phyloP scores from a whole-genome alignment of 1,140 invertebrate species.

The Fragariocoptes setiger region DNA sequence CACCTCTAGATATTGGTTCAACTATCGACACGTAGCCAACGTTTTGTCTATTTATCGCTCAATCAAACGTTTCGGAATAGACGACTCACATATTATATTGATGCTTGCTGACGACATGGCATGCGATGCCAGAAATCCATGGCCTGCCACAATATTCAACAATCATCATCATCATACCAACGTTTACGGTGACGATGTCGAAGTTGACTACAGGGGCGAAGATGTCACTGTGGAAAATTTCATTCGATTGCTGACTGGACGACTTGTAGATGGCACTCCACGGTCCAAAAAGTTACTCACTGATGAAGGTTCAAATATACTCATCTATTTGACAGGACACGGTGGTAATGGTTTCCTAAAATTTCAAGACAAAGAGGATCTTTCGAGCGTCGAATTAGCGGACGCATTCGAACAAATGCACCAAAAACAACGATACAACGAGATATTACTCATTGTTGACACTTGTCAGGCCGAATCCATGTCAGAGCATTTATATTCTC shows the following conservation, averaged over 20 bases:
- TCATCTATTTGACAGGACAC: constrained; percentile 70
- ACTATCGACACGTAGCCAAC: constrained; percentile 95
- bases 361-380: constrained; percentile 96
- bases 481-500: constrained; percentile 90
- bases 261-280: constrained; percentile 59
- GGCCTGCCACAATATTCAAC: constrained; percentile 90
- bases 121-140: constrained; percentile 83
- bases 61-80: constrained; percentile 84
- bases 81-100: constrained; percentile 27
- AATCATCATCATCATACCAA: constrained; percentile 92
- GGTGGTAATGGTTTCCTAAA: constrained; percentile 96
- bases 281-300: constrained; percentile 76
- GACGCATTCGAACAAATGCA: constrained; percentile 99
- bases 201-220: constrained; percentile 71
- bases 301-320: constrained; percentile 38
- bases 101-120: constrained; percentile 92
- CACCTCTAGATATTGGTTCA: constrained; percentile 96
- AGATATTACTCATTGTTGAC: constrained; percentile 93
- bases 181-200: constrained; percentile 95
- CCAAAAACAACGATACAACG: constrained; percentile 77
- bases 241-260: constrained; percentile 67
- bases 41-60: constrained; percentile 89
- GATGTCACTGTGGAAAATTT: constrained; percentile 92
- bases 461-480: constrained; percentile 97
- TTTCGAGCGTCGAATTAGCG: constrained; percentile 89